Evolutionary conservation across 2,888 invertebrate species (phyloP), one percentile per base, ranked within the genome.

Genomic region (Dryocosmus kuriphilus): DNA sequence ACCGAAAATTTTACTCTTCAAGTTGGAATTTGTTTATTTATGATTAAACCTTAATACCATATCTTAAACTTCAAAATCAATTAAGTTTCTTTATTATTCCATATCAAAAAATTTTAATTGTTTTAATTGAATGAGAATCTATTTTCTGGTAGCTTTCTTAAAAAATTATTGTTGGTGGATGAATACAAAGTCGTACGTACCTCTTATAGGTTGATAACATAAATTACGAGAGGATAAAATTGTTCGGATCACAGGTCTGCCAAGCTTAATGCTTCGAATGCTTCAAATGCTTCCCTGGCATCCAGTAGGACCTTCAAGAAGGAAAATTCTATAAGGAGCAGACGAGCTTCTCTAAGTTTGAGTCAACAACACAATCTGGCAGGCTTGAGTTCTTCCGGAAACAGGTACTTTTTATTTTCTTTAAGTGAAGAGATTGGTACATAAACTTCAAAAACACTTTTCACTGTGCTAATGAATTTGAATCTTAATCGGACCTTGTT

Each of bases 221-320:
- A 67, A 67, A 51, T 67, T 41, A 67, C 67, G 27, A 67, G 67
- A 30, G 46, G 46, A 71, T 71, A 71, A 71, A 7, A 67, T 78
- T 55, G 67, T 71, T 71, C 67, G 67, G 30, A 32, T 32, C 22
- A 27, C 74, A 88, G 88, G 87, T 85, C 94, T 93, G 84, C 93
- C 78, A 86, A 88, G 84, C 82, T 82, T 85, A 81, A 88, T 74
- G 89, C 91, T 32, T 92, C 92, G 6, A 86, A 87, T 80, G 55
- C 91, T 32, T 92, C 92, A 5, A 86, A 87, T 80, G 55, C 86
- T 38, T 92, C 92, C 0, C 80, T 92, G 76, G 67, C 93, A 9
- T 94, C 94, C 38, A 86, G 81, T 14, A 83, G 74, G 76, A 65
- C 93, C 9, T 94, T 94, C 32, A 86, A 81, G n/a, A 83, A 71